Percentiles rank a stretch among this genome's conserved stretches.
Conservation (phyloP, 2,797 vertebrate species). For the Alca torda region DNA sequence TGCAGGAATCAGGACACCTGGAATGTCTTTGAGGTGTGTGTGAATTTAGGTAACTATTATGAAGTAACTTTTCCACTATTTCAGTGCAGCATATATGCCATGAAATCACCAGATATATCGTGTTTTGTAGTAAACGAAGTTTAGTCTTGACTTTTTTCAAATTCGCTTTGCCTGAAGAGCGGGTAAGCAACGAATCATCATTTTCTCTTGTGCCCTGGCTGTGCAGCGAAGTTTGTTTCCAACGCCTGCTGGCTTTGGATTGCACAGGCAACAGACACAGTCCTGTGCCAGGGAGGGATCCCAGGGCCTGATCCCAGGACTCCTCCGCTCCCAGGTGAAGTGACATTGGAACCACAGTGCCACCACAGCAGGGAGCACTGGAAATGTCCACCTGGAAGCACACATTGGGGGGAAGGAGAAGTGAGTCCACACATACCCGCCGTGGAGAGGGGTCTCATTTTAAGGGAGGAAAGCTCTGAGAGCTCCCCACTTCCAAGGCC, state of each 20-base stretch:
- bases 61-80: background rate
- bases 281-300: background rate
- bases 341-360: background rate
- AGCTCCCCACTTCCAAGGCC: background rate
- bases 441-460: background rate
- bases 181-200: background rate
- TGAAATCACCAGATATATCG: background rate
- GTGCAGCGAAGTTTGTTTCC: background rate
- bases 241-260: background rate
- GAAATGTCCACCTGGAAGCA: background rate
- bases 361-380: background rate
- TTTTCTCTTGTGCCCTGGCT: background rate
- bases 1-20: conserved; percentile 8
- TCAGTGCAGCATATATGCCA: background rate
- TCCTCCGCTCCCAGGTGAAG: background rate
- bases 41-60: background rate
- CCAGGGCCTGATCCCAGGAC: background rate
- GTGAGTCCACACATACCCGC: fast-evolving
- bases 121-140: background rate
- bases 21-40: background rate
- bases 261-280: background rate
- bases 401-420: background rate
- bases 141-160: background rate
- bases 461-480: background rate
- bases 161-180: background rate